Evolutionary conservation across 2,888 invertebrate genomes (phyloP), one percentile per base, ranked within the genome.

Genomic region (Meteorus colon): DNA sequence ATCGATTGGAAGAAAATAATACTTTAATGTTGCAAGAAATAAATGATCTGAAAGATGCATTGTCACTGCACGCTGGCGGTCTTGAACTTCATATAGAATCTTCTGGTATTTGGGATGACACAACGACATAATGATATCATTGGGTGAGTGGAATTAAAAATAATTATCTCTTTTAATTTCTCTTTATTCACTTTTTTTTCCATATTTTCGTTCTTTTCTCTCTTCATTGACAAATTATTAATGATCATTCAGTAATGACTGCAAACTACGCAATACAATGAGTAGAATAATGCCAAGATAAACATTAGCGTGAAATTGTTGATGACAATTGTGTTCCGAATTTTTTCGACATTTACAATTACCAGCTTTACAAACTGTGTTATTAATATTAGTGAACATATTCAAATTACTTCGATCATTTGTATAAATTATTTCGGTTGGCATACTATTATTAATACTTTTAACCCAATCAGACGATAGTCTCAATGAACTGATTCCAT

Each of bases 291-390:
- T 77, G 41, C 74, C 80, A 4, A 81, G 79, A 69, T 80, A 78
- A 48, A 80, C 34, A 63, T 81, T 80, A 2, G 77, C 77, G 55
- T 76, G 75, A 73, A 77, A 76, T 55, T 76, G 77, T 51, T 73
- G 69, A 72, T 78, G 78, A 12, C 74, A 75, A 77, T 75, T 78
- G 51, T 82, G 79, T 5, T 80, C 80, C 14, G 74, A 77, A 27
- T 79, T 84, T 55, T 83, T 83, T 1, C 78, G 82, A 69, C 86
- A 87, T 41, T 83, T 83, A 75, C 86, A 87, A 68, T 85, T 82
- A 1, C 86, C 86, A 1, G 86, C 87, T 27, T 81, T 83, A 72
- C 86, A 87, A 0, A 87, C 84, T 2, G 82, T 87, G 55, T 86
- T 86, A 59, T 87, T 86, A 65, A 74, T 79, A 4, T 75, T 34